These are phyloP conservation scores for Odontophorus gujanensis DNA, from an alignment of 2,113 vertebrate species.

Conservation along the genomic window DNA sequence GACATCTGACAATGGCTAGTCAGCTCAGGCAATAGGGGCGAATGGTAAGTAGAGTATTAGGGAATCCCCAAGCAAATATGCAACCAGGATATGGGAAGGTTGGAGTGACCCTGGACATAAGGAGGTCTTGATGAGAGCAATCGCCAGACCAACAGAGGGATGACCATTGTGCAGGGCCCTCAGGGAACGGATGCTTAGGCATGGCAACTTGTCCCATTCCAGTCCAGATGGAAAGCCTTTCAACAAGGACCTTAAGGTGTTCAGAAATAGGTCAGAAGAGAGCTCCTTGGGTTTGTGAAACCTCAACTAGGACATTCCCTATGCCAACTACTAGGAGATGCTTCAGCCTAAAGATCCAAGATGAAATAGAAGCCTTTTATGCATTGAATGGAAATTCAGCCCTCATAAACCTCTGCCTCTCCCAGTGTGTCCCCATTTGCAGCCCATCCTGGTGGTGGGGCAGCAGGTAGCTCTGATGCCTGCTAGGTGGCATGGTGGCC, in stretches of 20 bases:
- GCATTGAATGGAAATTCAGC: neutral
- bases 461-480: neutral
- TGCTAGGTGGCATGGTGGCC: neutral
- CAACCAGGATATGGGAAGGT: neutral
- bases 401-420: neutral
- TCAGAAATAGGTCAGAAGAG: neutral
- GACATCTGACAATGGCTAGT: fast-evolving
- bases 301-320: neutral
- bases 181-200: neutral
- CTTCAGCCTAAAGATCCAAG: neutral
- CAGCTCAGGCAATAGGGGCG: neutral
- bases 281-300: neutral
- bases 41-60: fast-evolving
- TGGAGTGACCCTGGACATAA: neutral
- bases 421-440: neutral
- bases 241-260: neutral
- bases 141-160: neutral
- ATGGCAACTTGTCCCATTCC: neutral
- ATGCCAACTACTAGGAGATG: neutral
- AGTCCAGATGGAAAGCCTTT: neutral
- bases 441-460: neutral
- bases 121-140: neutral
- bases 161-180: neutral
- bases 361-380: neutral
- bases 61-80: neutral